Evolutionary conservation across 2,888 invertebrate genomes (phyloP).

Genomic region (Drosophila tanythrix): DNA sequence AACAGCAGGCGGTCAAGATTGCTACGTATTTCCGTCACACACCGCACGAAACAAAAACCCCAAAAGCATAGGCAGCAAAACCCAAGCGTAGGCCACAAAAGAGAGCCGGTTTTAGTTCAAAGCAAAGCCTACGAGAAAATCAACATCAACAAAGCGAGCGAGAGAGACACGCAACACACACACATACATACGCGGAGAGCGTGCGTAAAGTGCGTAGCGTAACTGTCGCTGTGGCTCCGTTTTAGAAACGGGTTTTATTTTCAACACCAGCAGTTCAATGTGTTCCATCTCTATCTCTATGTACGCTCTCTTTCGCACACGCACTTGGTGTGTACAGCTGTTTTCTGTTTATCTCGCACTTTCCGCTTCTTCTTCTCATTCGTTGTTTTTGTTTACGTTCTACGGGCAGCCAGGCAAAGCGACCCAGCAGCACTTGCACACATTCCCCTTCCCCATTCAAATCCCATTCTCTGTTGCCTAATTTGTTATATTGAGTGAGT

Average conservation of each 20-base stretch:
- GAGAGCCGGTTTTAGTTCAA: constrained; percentile 76
- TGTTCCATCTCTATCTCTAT: constrained; percentile 13
- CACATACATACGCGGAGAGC: constrained; percentile 46
- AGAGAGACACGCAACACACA: not conserved
- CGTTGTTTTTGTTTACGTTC: constrained; percentile 81
- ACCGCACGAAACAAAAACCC: constrained; percentile 45
- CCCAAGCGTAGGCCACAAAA: constrained; percentile 40
- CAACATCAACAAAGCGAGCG: constrained; percentile 15
- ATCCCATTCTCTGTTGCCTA: constrained; percentile 32
- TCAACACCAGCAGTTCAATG: constrained; percentile 20
- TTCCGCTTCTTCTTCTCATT: constrained; percentile 78
- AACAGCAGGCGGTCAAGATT: constrained; percentile 60
- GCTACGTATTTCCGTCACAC: constrained; percentile 72
- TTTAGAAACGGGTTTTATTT: constrained; percentile 70
- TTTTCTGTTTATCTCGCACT: constrained; percentile 81
- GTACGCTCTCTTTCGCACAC: constrained; percentile 13
- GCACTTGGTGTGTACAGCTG: constrained; percentile 75
- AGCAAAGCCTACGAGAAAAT: constrained; percentile 47
- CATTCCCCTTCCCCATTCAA: not conserved
- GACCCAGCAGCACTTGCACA: constrained; percentile 29
- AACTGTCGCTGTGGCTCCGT: constrained; percentile 69
- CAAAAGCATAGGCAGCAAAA: constrained; percentile 12
- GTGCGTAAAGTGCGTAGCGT: constrained; percentile 81
- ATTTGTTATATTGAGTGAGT: constrained; percentile 31
- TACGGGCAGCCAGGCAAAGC: constrained; percentile 54